A percentile compares a stretch with the other conserved stretches of the same genome.
Evolutionary conservation across 2,888 invertebrate species (phyloP).

Genomic region (Eudasyphora cyanicolor): DNA sequence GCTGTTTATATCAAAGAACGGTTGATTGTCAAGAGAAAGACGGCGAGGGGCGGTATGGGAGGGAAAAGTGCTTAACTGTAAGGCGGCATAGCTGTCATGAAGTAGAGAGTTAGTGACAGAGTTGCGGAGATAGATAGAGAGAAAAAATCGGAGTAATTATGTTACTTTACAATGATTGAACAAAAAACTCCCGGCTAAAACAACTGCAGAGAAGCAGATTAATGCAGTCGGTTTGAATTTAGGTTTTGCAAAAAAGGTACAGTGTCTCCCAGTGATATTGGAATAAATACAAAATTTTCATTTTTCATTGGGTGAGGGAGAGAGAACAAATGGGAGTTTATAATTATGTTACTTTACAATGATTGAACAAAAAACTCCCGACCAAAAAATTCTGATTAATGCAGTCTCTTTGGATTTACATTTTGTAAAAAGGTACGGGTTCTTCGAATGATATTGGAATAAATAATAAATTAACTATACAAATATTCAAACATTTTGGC

Average conservation of each 20-base stretch:
- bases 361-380: neutral
- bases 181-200: neutral
- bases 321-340: neutral
- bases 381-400: neutral
- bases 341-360: constrained; percentile 24
- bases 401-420: neutral
- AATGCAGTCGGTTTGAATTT: neutral
- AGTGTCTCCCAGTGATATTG: no score
- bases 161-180: constrained; percentile 12
- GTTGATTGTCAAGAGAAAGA: neutral
- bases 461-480: no score
- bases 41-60: neutral
- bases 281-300: no score
- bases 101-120: neutral
- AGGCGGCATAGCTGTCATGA: neutral
- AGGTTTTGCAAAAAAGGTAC: neutral
- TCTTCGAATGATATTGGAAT: no score
- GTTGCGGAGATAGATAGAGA: neutral
- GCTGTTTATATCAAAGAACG: neutral
- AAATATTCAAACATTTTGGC: no score
- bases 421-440: neutral
- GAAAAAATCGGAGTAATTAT: neutral
- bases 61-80: neutral
- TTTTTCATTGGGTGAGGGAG: no score
- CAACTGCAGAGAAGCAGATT: neutral